These are phyloP conservation scores for Acanthaster planci DNA, from an alignment of 35 echinoderm and acorn worm genomes.

Conservation along the genomic window DNA sequence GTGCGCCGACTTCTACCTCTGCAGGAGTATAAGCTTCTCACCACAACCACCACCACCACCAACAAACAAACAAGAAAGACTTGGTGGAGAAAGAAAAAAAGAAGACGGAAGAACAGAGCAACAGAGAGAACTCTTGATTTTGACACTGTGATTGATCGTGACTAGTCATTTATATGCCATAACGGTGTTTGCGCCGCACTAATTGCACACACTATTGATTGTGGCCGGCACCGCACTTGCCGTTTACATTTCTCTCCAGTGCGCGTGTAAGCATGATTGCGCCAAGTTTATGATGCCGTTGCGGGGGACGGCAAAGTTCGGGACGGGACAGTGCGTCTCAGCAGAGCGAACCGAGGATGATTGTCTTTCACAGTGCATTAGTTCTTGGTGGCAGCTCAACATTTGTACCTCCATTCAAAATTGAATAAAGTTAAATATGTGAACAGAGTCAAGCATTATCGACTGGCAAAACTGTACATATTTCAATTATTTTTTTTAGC, in stretches of 20 bases:
- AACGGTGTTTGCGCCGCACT: slow-evolving; percentile 27
- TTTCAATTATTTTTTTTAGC: no score
- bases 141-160: slow-evolving; percentile 23
- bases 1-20: background rate
- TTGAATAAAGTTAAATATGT: no score
- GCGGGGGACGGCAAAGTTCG: background rate
- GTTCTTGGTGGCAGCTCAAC: background rate
- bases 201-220: slow-evolving; percentile 31
- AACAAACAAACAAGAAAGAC: background rate
- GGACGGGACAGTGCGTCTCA: background rate
- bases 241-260: slow-evolving; percentile 23
- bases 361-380: background rate
- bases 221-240: background rate
- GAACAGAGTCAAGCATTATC: no score
- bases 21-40: background rate
- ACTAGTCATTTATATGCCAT: slow-evolving; percentile 31
- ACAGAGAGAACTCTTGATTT: background rate
- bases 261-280: slow-evolving; percentile 18
- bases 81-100: background rate
- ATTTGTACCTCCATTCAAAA: background rate
- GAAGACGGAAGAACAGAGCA: background rate
- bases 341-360: background rate
- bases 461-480: no score
- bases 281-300: slow-evolving; percentile 1
- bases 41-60: background rate